phyloP scores from a whole-genome alignment of 2,797 vertebrate species.

The Cryptoblepharus egeriae region DNA sequence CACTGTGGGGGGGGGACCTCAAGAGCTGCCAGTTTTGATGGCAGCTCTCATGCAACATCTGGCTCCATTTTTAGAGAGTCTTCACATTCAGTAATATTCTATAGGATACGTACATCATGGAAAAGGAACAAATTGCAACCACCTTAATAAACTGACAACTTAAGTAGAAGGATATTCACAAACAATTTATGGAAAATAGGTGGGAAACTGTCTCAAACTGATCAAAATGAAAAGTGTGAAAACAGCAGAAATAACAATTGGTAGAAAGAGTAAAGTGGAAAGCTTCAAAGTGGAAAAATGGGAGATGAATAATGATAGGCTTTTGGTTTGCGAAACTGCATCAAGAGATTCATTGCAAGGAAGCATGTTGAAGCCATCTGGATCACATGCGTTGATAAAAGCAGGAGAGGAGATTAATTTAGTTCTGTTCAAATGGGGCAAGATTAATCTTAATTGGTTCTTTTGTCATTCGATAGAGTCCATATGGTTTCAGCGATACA shows the following conservation, averaged over 20 bases:
- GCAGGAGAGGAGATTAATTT: slow-evolving; percentile 35
- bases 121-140: too few species aligned
- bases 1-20: neutral
- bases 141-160: too few species aligned
- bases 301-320: slow-evolving; percentile 4
- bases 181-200: neutral
- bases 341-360: slow-evolving; percentile 16
- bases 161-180: neutral
- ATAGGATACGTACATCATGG: too few species aligned
- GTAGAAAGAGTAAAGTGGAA: slow-evolving; percentile 1
- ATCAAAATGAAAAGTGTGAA: slow-evolving; percentile 2
- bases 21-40: neutral
- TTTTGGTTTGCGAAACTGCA: neutral
- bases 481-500: slow-evolving; percentile 41
- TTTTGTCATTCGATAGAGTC: slow-evolving; percentile 34
- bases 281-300: slow-evolving; percentile 12
- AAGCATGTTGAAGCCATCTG: slow-evolving; percentile 38
- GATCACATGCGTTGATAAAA: slow-evolving; percentile 29
- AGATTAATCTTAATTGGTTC: slow-evolving; percentile 43
- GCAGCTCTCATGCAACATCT: neutral
- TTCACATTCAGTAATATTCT: neutral
- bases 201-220: neutral
- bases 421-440: slow-evolving; percentile 34
- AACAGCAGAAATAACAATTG: neutral
- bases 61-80: neutral